Evolutionary conservation across 2,797 vertebrate species (phyloP).

Genomic region (Chaetodon trifasciatus): DNA sequence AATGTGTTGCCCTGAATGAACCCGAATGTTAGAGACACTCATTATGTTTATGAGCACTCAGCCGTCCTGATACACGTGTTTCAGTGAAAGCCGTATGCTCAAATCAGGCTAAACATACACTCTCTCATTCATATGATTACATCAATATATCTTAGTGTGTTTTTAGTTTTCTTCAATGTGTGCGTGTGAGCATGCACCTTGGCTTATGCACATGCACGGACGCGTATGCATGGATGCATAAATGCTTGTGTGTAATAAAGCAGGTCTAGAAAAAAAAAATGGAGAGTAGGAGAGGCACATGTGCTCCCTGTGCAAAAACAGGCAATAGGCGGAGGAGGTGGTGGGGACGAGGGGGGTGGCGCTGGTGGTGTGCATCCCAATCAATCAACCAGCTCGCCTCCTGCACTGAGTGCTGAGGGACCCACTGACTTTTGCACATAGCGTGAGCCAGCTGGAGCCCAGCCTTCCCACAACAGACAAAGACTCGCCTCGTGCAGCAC

Average conservation of each 20-base stretch:
- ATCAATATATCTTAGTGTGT: neutral
- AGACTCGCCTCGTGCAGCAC: constrained; percentile 65
- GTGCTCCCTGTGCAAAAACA: constrained; percentile 58
- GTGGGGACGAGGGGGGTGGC: neutral
- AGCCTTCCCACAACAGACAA: constrained; percentile 75
- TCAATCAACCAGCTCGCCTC: constrained; percentile 71
- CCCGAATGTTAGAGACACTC: constrained; percentile 22
- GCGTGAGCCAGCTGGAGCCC: constrained; percentile 79
- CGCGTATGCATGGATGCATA: constrained; percentile 2
- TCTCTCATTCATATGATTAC: neutral
- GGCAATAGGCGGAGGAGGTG: constrained; percentile 32
- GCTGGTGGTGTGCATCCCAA: constrained; percentile 71
- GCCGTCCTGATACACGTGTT: neutral
- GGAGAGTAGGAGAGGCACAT: constrained; percentile 64
- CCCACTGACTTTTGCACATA: constrained; percentile 77
- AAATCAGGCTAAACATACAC: neutral
- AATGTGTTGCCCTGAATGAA: constrained; percentile 63
- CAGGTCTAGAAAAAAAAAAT: constrained; percentile 40
- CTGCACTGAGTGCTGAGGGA: constrained; percentile 73
- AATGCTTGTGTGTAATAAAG: constrained; percentile 38
- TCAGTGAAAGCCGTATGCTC: neutral
- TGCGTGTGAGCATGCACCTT: constrained; percentile 7
- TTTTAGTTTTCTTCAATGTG: neutral
- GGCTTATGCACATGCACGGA: constrained; percentile 23
- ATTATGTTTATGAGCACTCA: constrained; percentile 19